Conservation (phyloP, 2,888 invertebrate genomes). For the Aelia acuminata region DNA sequence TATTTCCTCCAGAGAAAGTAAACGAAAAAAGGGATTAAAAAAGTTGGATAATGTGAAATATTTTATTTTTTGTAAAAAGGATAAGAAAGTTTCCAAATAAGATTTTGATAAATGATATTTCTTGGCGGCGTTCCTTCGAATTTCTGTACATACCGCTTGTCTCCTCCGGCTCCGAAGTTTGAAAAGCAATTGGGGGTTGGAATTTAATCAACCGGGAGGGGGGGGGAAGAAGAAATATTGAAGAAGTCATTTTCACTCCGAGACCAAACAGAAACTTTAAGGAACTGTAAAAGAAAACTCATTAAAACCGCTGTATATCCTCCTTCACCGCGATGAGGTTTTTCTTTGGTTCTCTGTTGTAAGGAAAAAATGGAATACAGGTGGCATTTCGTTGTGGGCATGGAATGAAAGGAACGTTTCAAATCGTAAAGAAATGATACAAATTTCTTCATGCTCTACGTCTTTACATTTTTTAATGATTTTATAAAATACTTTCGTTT, state of each 20-base stretch:
- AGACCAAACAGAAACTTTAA: constrained; percentile 51
- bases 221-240: constrained; percentile 26
- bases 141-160: constrained; percentile 25
- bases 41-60: background rate
- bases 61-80: too few species aligned
- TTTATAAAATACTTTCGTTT: too few species aligned
- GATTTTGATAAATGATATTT: constrained; percentile 4
- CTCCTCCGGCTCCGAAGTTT: constrained; percentile 6
- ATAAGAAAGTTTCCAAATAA: background rate
- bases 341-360: constrained; percentile 6
- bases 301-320: constrained; percentile 48
- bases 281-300: constrained; percentile 45
- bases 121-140: background rate
- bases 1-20: background rate
- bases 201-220: background rate
- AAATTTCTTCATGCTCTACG: background rate
- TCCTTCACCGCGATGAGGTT: background rate
- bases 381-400: background rate
- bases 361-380: constrained; percentile 1
- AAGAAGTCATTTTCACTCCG: constrained; percentile 48
- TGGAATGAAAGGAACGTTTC: constrained; percentile 16
- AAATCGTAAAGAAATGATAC: background rate
- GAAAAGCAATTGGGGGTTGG: background rate
- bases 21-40: background rate
- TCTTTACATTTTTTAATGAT: background rate